Evolutionary conservation across 2,113 vertebrate genomes (phyloP), one percentile per base, ranked within the genome.

Genomic region (Gavialis gangeticus): DNA sequence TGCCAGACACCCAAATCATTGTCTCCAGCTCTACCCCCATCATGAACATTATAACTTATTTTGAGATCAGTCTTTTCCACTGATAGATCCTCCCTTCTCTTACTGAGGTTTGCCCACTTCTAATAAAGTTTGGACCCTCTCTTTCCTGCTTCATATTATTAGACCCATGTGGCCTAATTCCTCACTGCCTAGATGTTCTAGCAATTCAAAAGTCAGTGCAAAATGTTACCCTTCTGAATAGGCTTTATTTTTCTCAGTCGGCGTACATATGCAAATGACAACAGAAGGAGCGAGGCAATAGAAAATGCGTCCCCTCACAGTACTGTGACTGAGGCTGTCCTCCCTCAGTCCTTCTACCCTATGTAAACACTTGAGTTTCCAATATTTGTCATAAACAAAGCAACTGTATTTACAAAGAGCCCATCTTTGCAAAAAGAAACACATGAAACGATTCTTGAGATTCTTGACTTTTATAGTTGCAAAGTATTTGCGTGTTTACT

Each of bases 281-380:
- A 46, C 21, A 92, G 60, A 12, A 79, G 67, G 12, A 71, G n/a
- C 30, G 37, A 69, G 30, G n/a, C n/a, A 34, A n/a, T 34, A n/a
- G n/a, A 69, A 10, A 34, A 69, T 69, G 10, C 3, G 79, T 81
- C 59, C 75, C 82, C 2, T 85, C 92, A 88, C 5, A 12, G 37
- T 67, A 28, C 56, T 30, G 59, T 21, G 88, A 96, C 87, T 78
- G 10, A 95, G 80, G 76, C 91, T 81, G 90, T 81, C 82, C 63
- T 95, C 88, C 62, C 73, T 83, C 92, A 96, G 95, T 92, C 92
- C 88, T 89, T 87, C 71, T 62, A 82, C 58, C 62, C 46, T 46
- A 71, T 94, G 75, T 66, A 21, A n/a, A 54, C 0, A 0, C 82
- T 90, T 83, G 67, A 80, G 71, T 30, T 95, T 90, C 88, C 79